Conservation (phyloP, 1,140 invertebrate genomes). For the Tetramorium simillimum region DNA sequence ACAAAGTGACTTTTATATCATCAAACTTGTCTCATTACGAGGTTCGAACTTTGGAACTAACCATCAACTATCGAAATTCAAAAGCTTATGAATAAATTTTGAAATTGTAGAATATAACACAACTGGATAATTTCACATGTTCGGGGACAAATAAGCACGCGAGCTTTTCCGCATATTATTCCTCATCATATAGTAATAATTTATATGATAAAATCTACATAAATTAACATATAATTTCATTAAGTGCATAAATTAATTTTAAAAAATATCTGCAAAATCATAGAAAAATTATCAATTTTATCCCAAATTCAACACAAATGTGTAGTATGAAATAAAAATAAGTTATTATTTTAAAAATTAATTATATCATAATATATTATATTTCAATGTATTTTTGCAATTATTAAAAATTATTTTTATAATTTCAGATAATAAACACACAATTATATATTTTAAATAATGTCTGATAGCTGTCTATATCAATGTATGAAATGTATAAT, state of each 20-base stretch:
- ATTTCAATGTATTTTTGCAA: not conserved
- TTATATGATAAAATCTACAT: constrained; percentile 8
- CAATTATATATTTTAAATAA: not conserved
- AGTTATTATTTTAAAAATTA: not conserved
- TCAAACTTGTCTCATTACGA: constrained; percentile 35
- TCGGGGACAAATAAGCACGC: not conserved
- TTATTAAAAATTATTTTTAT: not conserved
- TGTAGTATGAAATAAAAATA: not conserved
- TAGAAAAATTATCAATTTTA: not conserved
- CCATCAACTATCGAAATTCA: not conserved
- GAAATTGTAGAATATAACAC: not conserved
- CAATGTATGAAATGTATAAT: not conserved
- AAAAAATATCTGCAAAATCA: not conserved
- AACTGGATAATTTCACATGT: not conserved
- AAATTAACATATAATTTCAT: constrained; percentile 24
- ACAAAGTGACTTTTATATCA: constrained; percentile 21
- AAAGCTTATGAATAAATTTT: constrained; percentile 14
- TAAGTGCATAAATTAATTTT: not conserved
- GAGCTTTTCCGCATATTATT: not conserved
- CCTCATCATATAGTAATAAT: not conserved
- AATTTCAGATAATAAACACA: not conserved
- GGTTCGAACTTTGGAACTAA: constrained; percentile 6
- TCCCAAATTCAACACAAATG: not conserved
- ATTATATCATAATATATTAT: not conserved
- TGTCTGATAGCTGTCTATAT: not conserved